Conservation (phyloP, 1,140 invertebrate genomes). For the Drosophila bocqueti region DNA sequence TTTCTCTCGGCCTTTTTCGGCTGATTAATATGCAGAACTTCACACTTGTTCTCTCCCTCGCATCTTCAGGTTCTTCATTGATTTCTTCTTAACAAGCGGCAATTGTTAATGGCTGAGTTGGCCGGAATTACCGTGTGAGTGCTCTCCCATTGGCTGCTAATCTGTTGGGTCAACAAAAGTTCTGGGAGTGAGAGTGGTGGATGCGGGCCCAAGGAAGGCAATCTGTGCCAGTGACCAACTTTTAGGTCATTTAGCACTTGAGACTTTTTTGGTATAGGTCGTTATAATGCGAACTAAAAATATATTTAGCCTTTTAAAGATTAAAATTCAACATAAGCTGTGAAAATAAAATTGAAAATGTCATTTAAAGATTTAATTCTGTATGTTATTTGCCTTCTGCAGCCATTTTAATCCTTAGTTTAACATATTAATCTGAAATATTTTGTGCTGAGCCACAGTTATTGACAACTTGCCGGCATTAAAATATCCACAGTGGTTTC, state of each 20-base stretch:
- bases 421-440: neutral
- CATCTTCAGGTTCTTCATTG: neutral
- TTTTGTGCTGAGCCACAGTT: neutral
- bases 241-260: slow-evolving; percentile 61
- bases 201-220: neutral
- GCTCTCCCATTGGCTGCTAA: slow-evolving; percentile 69
- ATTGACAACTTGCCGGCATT: slow-evolving; percentile 1
- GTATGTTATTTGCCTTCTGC: neutral
- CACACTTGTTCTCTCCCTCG: slow-evolving; percentile 46
- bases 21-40: slow-evolving; percentile 71
- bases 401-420: neutral
- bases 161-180: slow-evolving; percentile 72
- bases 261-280: slow-evolving; percentile 73
- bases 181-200: slow-evolving; percentile 7
- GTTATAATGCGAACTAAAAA: slow-evolving; percentile 26
- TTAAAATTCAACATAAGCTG: too few relatives aligned
- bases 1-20: neutral
- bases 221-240: slow-evolving; percentile 72
- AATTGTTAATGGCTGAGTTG: slow-evolving; percentile 56
- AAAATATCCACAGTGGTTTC: neutral
- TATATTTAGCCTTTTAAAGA: neutral
- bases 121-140: slow-evolving; percentile 30
- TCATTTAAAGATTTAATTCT: neutral
- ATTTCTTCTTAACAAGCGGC: slow-evolving; percentile 64
- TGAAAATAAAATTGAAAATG: neutral